Base-by-base conservation (phyloP, 2,888 invertebrate genomes). In the Drosophila quasianomalipes region DNA sequence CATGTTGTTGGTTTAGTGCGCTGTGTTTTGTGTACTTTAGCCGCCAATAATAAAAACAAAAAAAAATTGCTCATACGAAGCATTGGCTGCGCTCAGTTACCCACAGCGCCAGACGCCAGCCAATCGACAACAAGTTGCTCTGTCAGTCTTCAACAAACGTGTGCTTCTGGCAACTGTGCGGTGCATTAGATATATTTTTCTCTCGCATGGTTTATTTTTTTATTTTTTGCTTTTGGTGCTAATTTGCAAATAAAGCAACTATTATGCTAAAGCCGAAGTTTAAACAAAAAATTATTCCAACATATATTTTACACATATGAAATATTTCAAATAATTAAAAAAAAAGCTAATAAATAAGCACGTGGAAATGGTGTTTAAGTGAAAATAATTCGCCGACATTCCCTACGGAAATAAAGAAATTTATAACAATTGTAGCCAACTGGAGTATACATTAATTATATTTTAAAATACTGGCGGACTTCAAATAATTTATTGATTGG, bases 11-110 rank as follows among this genome's bases (percentile, higher is more conserved):
- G 68, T 60, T 61, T 67, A 55, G 64, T 62, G 63, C 62, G 62
- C 66, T 51, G 75, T 69, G 62, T 79, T 82, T 70, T 81, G 81
- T 87, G 88, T 89, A 85, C 88, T 89, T 88, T 87, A 81, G 80
- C 76, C 71, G 67, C 82, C 71, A 57, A 39, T 57, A 57, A 28
- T 26, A 39, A 39, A 64, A 75, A 67, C 57, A 70, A 76, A 62
- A 81, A 81, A 74, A 82, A 65, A 89, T 83, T 89, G 82, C 89
- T 82, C 70, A 90, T 87, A 88, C 89, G 89, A 75, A 61, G 64
- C 86, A 80, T 80, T 85, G 74, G 70, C 72, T 71, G 55, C 75
- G 82, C 49, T 75, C 66, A 67, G 63, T 53, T 22, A n/a, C 59
- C 6, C 37, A 37, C 39, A 57, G 19, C n/a, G 57, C 31, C 31